phyloP scores from a whole-genome alignment of 2,888 invertebrate genomes.

The Zaprionus lineosus region DNA sequence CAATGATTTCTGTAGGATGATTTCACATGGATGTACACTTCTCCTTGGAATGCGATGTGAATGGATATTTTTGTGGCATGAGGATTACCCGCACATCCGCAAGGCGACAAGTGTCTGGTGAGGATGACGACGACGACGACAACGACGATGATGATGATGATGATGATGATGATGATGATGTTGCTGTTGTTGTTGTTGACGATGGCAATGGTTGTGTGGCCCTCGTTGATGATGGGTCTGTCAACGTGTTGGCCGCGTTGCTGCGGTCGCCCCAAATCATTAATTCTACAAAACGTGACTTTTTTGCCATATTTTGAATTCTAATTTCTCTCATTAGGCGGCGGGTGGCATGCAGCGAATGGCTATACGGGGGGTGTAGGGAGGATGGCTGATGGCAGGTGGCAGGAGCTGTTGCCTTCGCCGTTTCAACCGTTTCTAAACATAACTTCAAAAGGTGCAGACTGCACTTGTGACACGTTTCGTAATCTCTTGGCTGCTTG shows the following conservation, averaged over 20 bases:
- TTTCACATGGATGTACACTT: too few species aligned
- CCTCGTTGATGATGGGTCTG: conserved; percentile 40
- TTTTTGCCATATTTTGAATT: conserved; percentile 78
- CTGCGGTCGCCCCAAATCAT: conserved; percentile 74
- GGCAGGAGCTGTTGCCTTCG: too few species aligned
- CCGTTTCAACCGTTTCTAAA: conserved; percentile 68
- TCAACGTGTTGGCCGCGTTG: conserved; percentile 22
- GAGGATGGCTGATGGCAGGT: conserved; percentile 28
- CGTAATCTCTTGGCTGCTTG: conserved; percentile 66
- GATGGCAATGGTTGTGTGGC: conserved; percentile 18
- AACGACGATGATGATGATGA: too few species aligned
- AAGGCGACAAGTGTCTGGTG: conserved; percentile 35
- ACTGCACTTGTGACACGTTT: conserved; percentile 76
- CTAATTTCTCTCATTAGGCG: conserved; percentile 76
- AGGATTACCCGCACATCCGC: too few species aligned
- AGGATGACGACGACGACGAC: too few species aligned
- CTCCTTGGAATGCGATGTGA: too few species aligned
- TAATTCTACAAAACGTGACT: conserved; percentile 76
- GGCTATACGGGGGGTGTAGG: too few species aligned
- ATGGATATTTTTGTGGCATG: too few species aligned
- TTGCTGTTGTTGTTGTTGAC: conserved; percentile 1
- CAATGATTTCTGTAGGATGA: too few species aligned
- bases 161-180: conserved; percentile 1
- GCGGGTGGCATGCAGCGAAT: conserved; percentile 45
- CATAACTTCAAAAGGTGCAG: conserved; percentile 77